phyloP scores from a whole-genome alignment of 1,140 invertebrate genomes.

The Leptestheria dahalacensis region DNA sequence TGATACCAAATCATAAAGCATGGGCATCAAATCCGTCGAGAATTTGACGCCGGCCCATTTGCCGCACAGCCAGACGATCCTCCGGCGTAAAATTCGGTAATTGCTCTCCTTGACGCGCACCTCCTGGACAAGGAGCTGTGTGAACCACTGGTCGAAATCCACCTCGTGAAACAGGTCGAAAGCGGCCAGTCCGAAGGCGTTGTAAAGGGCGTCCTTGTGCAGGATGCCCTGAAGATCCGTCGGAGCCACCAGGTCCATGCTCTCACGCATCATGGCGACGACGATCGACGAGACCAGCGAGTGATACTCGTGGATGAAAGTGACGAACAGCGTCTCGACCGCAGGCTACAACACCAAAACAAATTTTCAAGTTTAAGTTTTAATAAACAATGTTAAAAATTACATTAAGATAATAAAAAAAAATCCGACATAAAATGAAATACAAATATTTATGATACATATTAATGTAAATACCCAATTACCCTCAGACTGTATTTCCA shows the following conservation, averaged over 20 bases:
- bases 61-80: constrained; percentile 75
- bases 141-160: constrained; percentile 87
- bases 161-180: constrained; percentile 86
- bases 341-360: constrained; percentile 47
- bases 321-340: constrained; percentile 67
- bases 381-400: background rate
- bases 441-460: background rate
- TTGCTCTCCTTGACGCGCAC: constrained; percentile 63
- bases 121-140: constrained; percentile 63
- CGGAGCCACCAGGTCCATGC: constrained; percentile 42
- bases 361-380: background rate
- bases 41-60: constrained; percentile 78
- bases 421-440: no score
- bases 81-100: constrained; percentile 70
- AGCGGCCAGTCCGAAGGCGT: constrained; percentile 73
- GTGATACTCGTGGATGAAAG: constrained; percentile 65
- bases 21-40: constrained; percentile 54
- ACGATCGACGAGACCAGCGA: constrained; percentile 52
- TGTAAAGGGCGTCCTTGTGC: constrained; percentile 87
- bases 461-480: constrained; percentile 23
- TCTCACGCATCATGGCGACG: constrained; percentile 47
- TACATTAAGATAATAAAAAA: no score
- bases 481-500: constrained; percentile 83
- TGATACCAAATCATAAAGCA: constrained; percentile 66
- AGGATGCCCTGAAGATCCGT: constrained; percentile 60